Conservation (phyloP, 2,113 vertebrate genomes). For the Sceloporus undulatus region DNA sequence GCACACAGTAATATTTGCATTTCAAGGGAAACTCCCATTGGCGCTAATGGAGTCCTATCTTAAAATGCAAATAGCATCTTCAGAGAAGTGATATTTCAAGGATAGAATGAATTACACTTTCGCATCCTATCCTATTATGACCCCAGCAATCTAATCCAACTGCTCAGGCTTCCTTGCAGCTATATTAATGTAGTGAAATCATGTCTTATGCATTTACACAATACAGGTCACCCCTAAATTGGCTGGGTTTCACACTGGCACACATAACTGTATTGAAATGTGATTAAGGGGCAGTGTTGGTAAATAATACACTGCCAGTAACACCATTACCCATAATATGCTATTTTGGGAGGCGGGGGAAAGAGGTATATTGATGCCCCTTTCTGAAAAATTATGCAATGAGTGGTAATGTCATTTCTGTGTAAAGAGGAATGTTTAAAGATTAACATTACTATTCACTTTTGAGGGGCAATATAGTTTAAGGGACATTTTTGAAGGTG, state of each 20-base stretch:
- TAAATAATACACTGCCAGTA: neutral
- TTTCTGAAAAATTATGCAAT: neutral
- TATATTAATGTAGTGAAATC: neutral
- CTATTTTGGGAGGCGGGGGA: neutral
- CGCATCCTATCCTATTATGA: neutral
- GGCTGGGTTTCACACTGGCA: neutral
- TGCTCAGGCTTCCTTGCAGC: neutral
- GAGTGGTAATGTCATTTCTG: no score
- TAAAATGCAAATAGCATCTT: neutral
- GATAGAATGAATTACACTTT: neutral
- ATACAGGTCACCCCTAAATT: neutral
- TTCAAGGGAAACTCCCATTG: neutral
- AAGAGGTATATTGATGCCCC: neutral
- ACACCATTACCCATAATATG: neutral
- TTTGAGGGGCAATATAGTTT: no score
- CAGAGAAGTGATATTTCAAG: neutral
- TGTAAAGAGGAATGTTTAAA: no score
- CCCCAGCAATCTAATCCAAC: neutral
- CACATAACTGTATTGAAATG: neutral
- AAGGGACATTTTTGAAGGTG: no score
- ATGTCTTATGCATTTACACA: neutral
- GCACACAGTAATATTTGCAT: neutral
- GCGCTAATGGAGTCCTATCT: neutral
- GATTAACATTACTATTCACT: no score
- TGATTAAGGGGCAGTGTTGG: no score